Conservation (phyloP, 2,113 vertebrate genomes). For the Theristicus caerulescens region DNA sequence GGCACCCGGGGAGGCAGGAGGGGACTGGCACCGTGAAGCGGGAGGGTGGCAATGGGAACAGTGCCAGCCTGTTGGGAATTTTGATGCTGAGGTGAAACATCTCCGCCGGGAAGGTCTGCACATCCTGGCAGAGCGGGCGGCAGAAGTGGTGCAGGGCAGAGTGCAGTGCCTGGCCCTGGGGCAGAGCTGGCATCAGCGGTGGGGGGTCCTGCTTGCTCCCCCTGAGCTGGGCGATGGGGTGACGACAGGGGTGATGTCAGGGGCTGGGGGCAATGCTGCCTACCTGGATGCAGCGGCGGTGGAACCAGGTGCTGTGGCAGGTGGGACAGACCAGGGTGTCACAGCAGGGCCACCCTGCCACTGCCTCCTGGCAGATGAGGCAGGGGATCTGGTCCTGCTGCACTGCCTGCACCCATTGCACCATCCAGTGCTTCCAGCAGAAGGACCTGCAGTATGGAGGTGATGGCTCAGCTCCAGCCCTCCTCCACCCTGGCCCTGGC, state of each 20-base stretch:
- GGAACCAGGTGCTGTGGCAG: neutral
- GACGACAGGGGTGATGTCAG: neutral
- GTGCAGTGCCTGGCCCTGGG: neutral
- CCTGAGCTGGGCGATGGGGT: neutral
- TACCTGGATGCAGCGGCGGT: neutral
- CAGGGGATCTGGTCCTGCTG: neutral
- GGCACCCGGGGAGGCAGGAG: fast-evolving
- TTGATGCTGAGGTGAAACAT: neutral
- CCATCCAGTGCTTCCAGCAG: neutral
- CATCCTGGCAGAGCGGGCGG: neutral
- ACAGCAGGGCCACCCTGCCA: neutral
- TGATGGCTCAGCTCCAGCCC: neutral
- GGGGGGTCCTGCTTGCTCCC: neutral
- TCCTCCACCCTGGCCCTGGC: fast-evolving
- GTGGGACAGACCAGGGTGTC: neutral
- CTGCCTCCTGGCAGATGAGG: neutral
- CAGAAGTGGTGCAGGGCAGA: neutral
- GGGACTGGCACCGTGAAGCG: fast-evolving
- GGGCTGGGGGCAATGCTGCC: neutral
- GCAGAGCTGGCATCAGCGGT: neutral
- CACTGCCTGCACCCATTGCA: neutral
- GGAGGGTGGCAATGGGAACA: neutral
- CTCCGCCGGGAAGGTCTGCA: neutral
- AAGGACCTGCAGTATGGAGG: neutral
- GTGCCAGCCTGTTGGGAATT: neutral